Evolutionary conservation across 2,113 vertebrate species (phyloP), one percentile per base, ranked within the genome.

Genomic region (Cyanoderma ruficeps): DNA sequence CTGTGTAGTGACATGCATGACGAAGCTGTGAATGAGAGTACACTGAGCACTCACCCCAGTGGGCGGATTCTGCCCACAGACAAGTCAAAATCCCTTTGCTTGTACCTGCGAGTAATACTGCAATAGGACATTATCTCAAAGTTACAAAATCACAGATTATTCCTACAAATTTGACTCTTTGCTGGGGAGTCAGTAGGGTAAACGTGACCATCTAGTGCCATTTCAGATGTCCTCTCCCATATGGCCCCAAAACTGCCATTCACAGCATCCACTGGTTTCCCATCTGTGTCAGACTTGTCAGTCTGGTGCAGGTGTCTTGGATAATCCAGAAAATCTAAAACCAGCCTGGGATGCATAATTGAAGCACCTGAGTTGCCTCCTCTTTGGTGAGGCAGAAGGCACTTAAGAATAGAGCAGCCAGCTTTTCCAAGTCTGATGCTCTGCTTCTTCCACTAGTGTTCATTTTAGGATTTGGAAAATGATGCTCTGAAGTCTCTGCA

Each of bases 1-100:
- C 77, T 68, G 3, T 8, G 42, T 8, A 25, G 55, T 2, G 64
- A 92, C 75, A 41, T 0, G 6, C 39, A 35, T 0, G 7, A 63
- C 0, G 1, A 77, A 31, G 44, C 56, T 41, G 53, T 2, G 25
- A 71, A 52, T 15, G 25, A 21, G 56, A 47, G 47, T n/a, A 67
- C 2, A 1, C 0, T 9, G 8, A 87, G 8, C 49, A 42, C 44
- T 25, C 16, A 64, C 13, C 13, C 28, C 49, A 37, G n/a, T 0
- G 3, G 39, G 22, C 0, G 0, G 53, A 56, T 70, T 56, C 69
- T n/a, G 61, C 35, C 42, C 56, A 21, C 0, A 2, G 46, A 37
- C 44, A 80, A 81, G 37, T 31, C 57, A 24, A 55, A 79, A 69
- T 6, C 59, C 50, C n/a, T 72, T 53, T 41, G 28, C 56, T 75